Base-by-base conservation (phyloP, 2,797 vertebrate species). In the Anguilla megastoma region DNA sequence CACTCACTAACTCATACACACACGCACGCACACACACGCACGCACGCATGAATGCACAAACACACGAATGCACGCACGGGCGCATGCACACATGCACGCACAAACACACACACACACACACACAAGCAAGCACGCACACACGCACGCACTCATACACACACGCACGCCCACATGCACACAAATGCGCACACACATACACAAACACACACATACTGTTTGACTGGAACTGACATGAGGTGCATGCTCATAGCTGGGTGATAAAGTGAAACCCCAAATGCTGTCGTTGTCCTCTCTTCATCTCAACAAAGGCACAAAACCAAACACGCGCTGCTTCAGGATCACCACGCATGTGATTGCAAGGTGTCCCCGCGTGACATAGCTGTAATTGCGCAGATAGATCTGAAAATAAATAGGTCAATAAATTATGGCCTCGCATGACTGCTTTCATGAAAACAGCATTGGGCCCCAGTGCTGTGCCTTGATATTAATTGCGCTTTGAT, bases 341-440 rank as follows among this genome's bases (percentile, higher is more conserved):
- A 6, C 16, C 21, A 6, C 36, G 7, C 3, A 5, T 3, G 16
- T 2, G 3, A 5, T 7, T 9, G 16, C 24, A 18, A n/a, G 30
- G 14, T 36, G 84, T 16, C 56, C 18, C 27, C 56, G 54, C 52
- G 24, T 33, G 56, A 85, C 52, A 33, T 60, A 21, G 50, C 85
- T 66, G 56, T 85, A 85, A 83, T 83, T 76, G 71, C 71, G 14
- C 16, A 76, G 71, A 82, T 82, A 82, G 79, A 50, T 82, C 45
- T 82, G 79, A 82, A 50, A 50, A 82, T 50, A 50, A 82, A 82
- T 50, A 82, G 18, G 79, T 82, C 79, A 50, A 82, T 48, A 82
- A 82, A 82, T 82, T 48, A 82, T 24, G 8, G 41, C 79, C 24
- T 48, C 79, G 45, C 45, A 50, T 82, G 79, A 82, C 45, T 18